Evolutionary conservation across 1,140 invertebrate genomes (phyloP).

Genomic region (Lepidotrigona ventralis): DNA sequence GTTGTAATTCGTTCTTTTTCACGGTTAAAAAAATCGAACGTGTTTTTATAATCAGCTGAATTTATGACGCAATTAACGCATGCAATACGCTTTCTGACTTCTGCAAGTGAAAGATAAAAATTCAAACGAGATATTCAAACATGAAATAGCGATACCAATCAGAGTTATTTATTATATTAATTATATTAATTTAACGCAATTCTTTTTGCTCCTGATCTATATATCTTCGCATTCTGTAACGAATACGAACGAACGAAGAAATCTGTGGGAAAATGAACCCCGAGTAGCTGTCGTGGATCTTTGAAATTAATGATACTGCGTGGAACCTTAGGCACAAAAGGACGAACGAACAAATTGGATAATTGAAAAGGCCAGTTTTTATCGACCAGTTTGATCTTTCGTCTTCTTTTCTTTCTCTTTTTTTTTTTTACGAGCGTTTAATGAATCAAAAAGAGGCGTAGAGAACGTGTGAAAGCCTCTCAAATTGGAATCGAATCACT

Average conservation of each 20-base stretch:
- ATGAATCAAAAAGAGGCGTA: background rate
- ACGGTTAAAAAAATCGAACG: background rate
- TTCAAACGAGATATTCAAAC: no score
- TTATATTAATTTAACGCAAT: no score
- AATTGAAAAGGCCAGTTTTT: background rate
- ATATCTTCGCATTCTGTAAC: background rate
- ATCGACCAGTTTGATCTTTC: background rate
- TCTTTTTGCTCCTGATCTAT: no score
- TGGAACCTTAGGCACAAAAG: background rate
- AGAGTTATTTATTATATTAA: no score
- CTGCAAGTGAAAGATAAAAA: background rate
- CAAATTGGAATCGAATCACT: constrained; percentile 21
- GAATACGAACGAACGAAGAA: background rate
- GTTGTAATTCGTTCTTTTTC: background rate
- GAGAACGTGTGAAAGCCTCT: constrained; percentile 14
- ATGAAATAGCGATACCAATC: no score
- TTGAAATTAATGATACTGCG: background rate
- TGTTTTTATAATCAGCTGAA: background rate
- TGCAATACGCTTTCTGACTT: background rate
- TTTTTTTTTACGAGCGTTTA: background rate
- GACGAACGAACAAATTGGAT: background rate
- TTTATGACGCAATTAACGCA: background rate
- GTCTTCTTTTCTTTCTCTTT: background rate
- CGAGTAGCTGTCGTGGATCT: background rate
- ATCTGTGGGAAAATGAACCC: background rate